phyloP scores from a whole-genome alignment of 2,797 vertebrate genomes.

The Sebastes matsubarae region DNA sequence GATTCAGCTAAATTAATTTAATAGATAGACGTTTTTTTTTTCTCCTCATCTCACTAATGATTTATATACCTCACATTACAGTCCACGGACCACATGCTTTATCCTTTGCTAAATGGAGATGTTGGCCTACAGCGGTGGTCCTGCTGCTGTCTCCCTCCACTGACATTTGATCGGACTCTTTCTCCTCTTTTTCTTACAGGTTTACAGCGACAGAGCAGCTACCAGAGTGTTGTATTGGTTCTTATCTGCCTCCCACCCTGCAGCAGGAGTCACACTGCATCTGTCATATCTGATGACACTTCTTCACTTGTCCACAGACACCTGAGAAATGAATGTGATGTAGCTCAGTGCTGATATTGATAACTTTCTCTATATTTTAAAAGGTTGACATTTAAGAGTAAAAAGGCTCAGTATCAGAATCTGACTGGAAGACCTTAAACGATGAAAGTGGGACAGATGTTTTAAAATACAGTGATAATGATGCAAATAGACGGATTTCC shows the following conservation, averaged over 20 bases:
- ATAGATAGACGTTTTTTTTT: fast-evolving
- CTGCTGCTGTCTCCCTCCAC: not conserved
- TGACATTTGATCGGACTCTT: not conserved
- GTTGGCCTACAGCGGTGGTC: not conserved
- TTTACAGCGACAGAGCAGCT: slow-evolving; percentile 1
- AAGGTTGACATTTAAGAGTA: slow-evolving; percentile 5
- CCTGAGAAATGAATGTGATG: not conserved
- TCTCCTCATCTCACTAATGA: not conserved
- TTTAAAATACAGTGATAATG: not conserved
- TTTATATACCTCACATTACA: not conserved
- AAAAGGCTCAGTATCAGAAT: not conserved
- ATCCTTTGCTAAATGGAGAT: not conserved
- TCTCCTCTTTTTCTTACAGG: not conserved
- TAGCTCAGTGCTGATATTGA: not conserved
- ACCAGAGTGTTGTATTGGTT: not conserved
- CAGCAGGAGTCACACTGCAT: slow-evolving; percentile 24
- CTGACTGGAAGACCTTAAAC: not conserved
- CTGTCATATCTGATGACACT: slow-evolving; percentile 22
- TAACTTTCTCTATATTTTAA: not conserved
- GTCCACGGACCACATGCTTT: not conserved
- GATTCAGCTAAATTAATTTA: not conserved
- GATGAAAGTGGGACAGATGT: not conserved
- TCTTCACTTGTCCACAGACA: slow-evolving; percentile 5
- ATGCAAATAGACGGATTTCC: not conserved
- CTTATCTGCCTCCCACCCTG: slow-evolving; percentile 8